Percentiles rank a stretch among this genome's conserved stretches.
phyloP scores from a whole-genome alignment of 2,888 invertebrate genomes.

The Corbicula japonica region DNA sequence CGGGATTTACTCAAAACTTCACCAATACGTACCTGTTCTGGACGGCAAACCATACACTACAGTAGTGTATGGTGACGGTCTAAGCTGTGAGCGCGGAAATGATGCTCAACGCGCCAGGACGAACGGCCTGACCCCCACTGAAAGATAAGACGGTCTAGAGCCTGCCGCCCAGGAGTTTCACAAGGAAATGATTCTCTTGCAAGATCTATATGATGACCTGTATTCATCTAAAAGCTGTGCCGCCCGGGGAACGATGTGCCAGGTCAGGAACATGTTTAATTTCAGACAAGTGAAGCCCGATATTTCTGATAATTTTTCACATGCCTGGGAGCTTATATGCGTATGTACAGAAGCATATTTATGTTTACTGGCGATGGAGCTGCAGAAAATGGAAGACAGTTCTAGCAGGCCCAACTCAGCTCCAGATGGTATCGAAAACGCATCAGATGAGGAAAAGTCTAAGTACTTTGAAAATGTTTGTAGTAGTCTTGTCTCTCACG shows the following conservation, averaged over 20 bases:
- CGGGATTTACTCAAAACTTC: constrained; percentile 34
- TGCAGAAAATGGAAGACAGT: constrained; percentile 18
- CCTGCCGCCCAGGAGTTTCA: constrained; percentile 59
- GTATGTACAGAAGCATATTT: constrained; percentile 35
- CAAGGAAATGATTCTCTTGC: constrained; percentile 57
- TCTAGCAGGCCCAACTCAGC: constrained; percentile 23
- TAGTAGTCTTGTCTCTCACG: constrained; percentile 13
- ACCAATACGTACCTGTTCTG: constrained; percentile 35
- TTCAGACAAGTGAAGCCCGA: constrained; percentile 55
- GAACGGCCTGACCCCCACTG: constrained; percentile 41
- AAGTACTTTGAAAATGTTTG: constrained; percentile 24
- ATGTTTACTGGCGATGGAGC: constrained; percentile 31
- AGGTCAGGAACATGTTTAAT: constrained; percentile 53
- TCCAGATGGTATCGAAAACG: constrained; percentile 16
- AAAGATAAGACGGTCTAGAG: constrained; percentile 49
- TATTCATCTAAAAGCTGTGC: constrained; percentile 45
- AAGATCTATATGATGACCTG: constrained; percentile 56
- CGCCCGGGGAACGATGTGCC: constrained; percentile 40
- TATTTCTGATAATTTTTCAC: constrained; percentile 53
- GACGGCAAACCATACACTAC: constrained; percentile 33
- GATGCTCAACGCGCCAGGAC: constrained; percentile 51
- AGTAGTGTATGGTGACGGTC: constrained; percentile 44
- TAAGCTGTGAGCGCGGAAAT: constrained; percentile 39
- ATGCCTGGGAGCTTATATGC: constrained; percentile 63
- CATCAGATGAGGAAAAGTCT: constrained; percentile 2